These are phyloP conservation scores for Sebastes elongatus DNA, from an alignment of 2,797 vertebrate species.

Conservation along the genomic window DNA sequence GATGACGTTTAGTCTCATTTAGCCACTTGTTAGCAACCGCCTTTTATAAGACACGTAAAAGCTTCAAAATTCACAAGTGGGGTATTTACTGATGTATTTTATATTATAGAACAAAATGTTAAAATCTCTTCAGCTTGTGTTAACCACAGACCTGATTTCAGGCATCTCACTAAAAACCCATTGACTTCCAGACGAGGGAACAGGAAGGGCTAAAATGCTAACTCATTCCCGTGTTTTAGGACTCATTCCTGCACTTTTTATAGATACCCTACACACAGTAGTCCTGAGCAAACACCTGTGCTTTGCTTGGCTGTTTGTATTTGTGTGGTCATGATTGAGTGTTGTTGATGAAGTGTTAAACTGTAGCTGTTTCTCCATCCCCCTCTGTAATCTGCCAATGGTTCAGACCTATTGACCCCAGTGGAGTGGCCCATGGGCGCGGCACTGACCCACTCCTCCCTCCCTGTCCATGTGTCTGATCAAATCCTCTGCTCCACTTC, in stretches of 20 bases:
- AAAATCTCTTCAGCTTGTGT: no score
- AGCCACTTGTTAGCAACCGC: no score
- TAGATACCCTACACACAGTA: neutral
- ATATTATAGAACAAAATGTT: no score
- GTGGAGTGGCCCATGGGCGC: constrained; percentile 29
- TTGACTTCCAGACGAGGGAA: no score
- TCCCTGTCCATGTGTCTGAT: constrained; percentile 46
- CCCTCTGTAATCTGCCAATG: neutral
- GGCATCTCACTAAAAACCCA: no score
- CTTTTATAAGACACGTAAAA: no score
- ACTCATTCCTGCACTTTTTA: neutral
- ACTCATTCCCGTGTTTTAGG: no score
- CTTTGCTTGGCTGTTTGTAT: neutral
- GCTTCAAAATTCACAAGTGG: no score
- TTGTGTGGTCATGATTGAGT: neutral
- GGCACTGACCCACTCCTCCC: constrained; percentile 9
- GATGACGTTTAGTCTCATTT: no score
- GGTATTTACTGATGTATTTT: no score
- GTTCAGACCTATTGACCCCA: constrained; percentile 35
- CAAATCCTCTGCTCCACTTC: constrained; percentile 75
- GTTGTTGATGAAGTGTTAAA: constrained; percentile 7
- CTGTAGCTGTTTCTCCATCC: neutral
- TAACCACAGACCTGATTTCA: no score
- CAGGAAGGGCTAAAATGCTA: no score
- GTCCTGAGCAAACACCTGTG: neutral